These are phyloP conservation scores for Periparus ater DNA, from an alignment of 2,797 vertebrate species.

Conservation along the genomic window DNA sequence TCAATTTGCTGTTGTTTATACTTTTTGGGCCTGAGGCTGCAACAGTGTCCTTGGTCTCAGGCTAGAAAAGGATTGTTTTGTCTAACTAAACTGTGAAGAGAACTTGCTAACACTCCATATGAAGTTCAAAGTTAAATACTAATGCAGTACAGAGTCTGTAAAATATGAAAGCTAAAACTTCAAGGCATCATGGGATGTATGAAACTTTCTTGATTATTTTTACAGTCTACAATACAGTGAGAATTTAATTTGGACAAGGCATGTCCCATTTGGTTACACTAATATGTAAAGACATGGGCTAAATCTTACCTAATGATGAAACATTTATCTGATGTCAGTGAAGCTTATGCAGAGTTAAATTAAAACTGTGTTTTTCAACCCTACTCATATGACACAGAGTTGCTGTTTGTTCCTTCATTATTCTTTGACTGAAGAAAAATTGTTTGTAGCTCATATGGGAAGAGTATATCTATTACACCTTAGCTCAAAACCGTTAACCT, in stretches of 20 bases:
- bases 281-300: neutral
- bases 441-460: neutral
- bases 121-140: neutral
- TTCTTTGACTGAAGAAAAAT: neutral
- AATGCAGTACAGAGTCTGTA: neutral
- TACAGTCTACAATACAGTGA: neutral
- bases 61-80: neutral
- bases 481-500: neutral
- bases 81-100: neutral
- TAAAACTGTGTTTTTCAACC: neutral
- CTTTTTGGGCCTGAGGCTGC: neutral
- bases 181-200: neutral
- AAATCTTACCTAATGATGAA: neutral
- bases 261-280: neutral
- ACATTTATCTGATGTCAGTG: neutral
- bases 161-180: neutral
- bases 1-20: accelerated
- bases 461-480: neutral
- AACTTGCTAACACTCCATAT: neutral
- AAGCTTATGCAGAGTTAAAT: neutral
- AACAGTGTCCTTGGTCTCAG: neutral
- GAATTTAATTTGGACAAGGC: neutral
- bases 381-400: neutral
- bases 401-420: neutral
- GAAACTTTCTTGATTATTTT: neutral